phyloP scores from a whole-genome alignment of 2,113 vertebrate genomes.

The Etheostoma spectabile region DNA sequence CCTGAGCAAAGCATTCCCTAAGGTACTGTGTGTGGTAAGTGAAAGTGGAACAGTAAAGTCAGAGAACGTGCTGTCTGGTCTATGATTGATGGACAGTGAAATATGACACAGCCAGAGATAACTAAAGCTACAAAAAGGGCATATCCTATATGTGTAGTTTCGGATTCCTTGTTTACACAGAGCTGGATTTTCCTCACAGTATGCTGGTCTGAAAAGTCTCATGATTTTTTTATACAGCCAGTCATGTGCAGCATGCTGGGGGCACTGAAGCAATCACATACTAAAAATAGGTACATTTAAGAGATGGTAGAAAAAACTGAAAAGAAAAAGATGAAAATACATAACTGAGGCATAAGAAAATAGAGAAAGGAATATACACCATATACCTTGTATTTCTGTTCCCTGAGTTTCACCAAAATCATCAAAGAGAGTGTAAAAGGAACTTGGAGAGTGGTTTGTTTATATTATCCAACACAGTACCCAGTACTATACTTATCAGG shows the following conservation, averaged over 20 bases:
- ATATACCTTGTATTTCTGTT: neutral
- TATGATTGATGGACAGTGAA: constrained; percentile 57
- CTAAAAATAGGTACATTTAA: constrained; percentile 16
- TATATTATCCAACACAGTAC: constrained; percentile 19
- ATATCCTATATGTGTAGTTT: constrained; percentile 68
- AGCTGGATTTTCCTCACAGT: constrained; percentile 67
- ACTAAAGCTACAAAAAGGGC: constrained; percentile 28
- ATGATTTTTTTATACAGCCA: constrained; percentile 50
- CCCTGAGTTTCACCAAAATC: neutral
- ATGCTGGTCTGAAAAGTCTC: constrained; percentile 44
- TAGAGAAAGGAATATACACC: neutral
- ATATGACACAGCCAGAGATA: constrained; percentile 47
- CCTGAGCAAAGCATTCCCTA: neutral
- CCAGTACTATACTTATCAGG: constrained; percentile 44
- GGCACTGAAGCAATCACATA: constrained; percentile 10
- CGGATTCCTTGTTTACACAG: constrained; percentile 72
- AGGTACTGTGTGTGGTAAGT: neutral
- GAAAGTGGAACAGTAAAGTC: constrained; percentile 30
- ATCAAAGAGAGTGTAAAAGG: constrained; percentile 11
- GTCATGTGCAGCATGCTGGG: constrained; percentile 43
- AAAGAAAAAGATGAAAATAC: neutral
- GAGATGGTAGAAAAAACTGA: neutral
- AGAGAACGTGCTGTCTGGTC: constrained; percentile 32
- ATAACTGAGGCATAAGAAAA: neutral
- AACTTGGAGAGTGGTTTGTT: constrained; percentile 22